These are phyloP conservation scores for Platalea minor DNA, from an alignment of 2,797 vertebrate genomes.

Conservation along the genomic window DNA sequence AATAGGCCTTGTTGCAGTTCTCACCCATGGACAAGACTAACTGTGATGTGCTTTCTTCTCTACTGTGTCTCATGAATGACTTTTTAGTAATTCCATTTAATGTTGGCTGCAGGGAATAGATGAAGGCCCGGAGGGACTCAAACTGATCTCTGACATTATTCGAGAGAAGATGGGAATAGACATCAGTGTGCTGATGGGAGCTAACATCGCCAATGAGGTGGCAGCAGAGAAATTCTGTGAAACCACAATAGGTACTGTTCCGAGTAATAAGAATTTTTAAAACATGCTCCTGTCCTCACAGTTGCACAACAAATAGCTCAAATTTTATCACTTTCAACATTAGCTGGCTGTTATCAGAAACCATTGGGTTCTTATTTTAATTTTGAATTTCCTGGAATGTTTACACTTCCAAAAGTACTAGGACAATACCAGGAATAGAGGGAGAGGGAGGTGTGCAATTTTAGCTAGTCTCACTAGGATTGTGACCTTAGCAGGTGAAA, in stretches of 20 bases:
- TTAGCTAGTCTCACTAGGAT: not conserved
- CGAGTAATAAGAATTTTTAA: not conserved
- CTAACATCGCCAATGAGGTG: conserved; percentile 91
- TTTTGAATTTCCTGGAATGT: not conserved
- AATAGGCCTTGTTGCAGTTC: not conserved
- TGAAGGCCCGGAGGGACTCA: conserved; percentile 86
- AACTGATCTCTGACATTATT: conserved; percentile 91
- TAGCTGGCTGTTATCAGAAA: not conserved
- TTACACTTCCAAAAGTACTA: not conserved
- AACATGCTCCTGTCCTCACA: not conserved
- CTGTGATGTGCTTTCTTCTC: not conserved
- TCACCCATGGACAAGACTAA: not conserved
- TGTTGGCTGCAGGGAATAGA: conserved; percentile 84
- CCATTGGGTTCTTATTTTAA: not conserved
- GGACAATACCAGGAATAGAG: not conserved
- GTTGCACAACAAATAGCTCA: not conserved
- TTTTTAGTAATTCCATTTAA: not conserved
- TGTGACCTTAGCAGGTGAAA: not conserved
- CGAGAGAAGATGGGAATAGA: conserved; percentile 92
- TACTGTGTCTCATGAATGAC: not conserved
- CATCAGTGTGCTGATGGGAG: conserved; percentile 92
- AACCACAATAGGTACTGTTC: conserved; percentile 87
- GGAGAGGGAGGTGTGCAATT: not conserved
- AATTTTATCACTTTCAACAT: not conserved
- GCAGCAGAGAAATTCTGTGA: conserved; percentile 93